phyloP scores from a whole-genome alignment of 2,797 vertebrate genomes.

The Arremon aurantiirostris region DNA sequence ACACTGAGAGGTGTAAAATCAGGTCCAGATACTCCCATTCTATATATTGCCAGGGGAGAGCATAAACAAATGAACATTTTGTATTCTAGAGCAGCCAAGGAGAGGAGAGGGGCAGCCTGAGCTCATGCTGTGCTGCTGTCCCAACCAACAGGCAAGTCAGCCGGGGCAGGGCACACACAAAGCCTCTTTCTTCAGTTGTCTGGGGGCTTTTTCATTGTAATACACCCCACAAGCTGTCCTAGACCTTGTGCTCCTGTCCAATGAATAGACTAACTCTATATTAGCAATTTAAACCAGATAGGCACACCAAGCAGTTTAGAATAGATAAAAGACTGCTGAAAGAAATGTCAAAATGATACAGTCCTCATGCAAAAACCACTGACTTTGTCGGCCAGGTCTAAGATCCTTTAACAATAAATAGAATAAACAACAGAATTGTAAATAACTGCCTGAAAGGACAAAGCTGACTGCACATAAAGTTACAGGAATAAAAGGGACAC shows the following conservation, averaged over 20 bases:
- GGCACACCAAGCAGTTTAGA: neutral
- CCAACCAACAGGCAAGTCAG: neutral
- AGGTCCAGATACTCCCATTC: neutral
- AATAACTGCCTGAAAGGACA: constrained; percentile 5
- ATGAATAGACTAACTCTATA: neutral
- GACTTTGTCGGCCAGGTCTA: neutral
- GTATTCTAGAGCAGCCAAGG: neutral
- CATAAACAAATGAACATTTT: neutral
- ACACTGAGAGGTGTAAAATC: neutral
- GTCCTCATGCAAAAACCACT: neutral
- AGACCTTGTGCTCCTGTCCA: neutral
- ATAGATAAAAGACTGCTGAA: neutral
- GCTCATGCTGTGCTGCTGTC: neutral
- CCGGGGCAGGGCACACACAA: neutral
- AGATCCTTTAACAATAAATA: neutral
- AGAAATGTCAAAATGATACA: neutral
- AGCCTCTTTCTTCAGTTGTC: neutral
- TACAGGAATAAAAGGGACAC: neutral
- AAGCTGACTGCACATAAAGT: constrained; percentile 19
- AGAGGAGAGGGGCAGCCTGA: neutral
- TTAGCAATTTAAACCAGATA: neutral
- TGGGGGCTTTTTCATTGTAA: neutral
- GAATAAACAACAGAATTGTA: neutral
- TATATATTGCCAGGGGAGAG: neutral
- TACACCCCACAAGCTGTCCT: neutral